These are phyloP conservation scores for Anguilla japonica DNA, from an alignment of 2,113 vertebrate genomes.

Conservation along the genomic window DNA sequence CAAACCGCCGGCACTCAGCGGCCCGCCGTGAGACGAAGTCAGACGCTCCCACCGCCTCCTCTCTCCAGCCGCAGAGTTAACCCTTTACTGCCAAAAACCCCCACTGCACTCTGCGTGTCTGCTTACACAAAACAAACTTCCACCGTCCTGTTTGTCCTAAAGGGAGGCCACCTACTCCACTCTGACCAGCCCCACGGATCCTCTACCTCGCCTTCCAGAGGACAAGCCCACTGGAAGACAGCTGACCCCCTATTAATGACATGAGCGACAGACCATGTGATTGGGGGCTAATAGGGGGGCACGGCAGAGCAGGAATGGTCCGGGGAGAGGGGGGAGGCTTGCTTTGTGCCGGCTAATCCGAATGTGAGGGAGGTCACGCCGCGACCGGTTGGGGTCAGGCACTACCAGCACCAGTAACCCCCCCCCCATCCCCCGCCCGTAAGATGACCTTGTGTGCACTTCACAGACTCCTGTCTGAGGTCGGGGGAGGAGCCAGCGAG, in stretches of 20 bases:
- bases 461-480: slow-evolving; percentile 14
- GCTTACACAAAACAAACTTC: background rate
- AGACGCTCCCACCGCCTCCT: background rate
- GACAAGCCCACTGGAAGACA: slow-evolving; percentile 76
- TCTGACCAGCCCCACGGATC: slow-evolving; percentile 13
- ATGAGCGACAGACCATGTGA: slow-evolving; percentile 87
- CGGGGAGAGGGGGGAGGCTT: slow-evolving; percentile 70
- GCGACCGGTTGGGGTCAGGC: slow-evolving; percentile 74
- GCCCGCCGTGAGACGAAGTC: background rate
- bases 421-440: slow-evolving; percentile 28
- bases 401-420: slow-evolving; percentile 60
- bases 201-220: slow-evolving; percentile 67
- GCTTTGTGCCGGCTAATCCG: slow-evolving; percentile 78
- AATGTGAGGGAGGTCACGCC: slow-evolving; percentile 77
- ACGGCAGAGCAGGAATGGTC: slow-evolving; percentile 69
- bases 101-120: too few species aligned
- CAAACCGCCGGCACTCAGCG: slow-evolving; percentile 26
- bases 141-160: background rate
- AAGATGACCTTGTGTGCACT: slow-evolving; percentile 31
- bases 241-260: slow-evolving; percentile 78
- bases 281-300: slow-evolving; percentile 76
- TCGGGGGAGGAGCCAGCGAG: background rate
- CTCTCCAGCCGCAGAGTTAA: background rate
- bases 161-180: slow-evolving; percentile 23
- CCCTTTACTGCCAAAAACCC: background rate